phyloP scores from a whole-genome alignment of 2,113 vertebrate genomes.

The Melanostigma gelatinosum region DNA sequence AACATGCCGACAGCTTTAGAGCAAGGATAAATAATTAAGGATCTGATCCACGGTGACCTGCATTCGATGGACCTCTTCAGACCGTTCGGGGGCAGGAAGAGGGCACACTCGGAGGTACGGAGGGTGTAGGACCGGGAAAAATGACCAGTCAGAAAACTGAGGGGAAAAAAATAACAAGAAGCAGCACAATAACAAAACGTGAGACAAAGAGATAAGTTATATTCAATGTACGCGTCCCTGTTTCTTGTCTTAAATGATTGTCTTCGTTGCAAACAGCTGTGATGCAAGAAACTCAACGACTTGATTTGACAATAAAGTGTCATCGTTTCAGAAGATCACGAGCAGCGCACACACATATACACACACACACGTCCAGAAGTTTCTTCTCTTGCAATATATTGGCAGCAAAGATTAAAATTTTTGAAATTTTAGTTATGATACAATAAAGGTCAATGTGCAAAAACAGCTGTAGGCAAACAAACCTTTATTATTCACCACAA shows the following conservation, averaged over 20 bases:
- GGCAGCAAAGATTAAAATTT: neutral
- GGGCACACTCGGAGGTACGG: conserved; percentile 26
- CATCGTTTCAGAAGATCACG: neutral
- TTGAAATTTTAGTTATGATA: neutral
- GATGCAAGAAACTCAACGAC: too few relatives aligned
- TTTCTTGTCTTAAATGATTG: neutral
- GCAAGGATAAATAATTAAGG: conserved; percentile 63
- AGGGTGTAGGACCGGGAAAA: conserved; percentile 24
- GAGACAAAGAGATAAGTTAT: neutral
- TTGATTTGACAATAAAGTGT: too few relatives aligned
- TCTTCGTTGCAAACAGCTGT: neutral
- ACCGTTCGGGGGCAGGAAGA: conserved; percentile 42
- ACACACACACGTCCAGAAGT: neutral
- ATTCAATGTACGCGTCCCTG: neutral
- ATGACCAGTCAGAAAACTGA: conserved; percentile 30
- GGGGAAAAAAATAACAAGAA: conserved; percentile 23
- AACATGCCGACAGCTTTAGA: conserved; percentile 48
- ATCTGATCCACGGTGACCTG: conserved; percentile 59
- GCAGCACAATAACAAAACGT: neutral
- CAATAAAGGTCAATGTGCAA: neutral
- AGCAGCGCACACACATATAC: too few relatives aligned
- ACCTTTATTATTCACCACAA: conserved; percentile 69
- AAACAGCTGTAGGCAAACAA: conserved; percentile 22
- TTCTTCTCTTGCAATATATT: neutral
- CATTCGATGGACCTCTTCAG: conserved; percentile 46